Evolutionary conservation across 2,888 invertebrate species (phyloP).

Genomic region (Phaonia tiefii): DNA sequence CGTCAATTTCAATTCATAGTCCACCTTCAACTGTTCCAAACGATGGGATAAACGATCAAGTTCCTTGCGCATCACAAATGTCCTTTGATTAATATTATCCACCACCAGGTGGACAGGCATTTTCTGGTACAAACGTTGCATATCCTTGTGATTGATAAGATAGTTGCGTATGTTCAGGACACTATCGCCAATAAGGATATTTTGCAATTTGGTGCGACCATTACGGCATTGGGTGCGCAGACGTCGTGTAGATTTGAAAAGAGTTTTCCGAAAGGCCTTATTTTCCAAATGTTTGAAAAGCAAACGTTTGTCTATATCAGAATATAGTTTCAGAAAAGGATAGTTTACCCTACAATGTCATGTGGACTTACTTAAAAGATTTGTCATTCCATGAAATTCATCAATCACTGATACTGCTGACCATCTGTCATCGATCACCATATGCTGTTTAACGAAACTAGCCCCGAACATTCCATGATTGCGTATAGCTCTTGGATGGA

Average conservation of each 20-base stretch:
- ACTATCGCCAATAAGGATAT: constrained; percentile 72
- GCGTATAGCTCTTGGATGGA: constrained; percentile 74
- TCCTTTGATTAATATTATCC: constrained; percentile 79
- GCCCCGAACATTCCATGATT: constrained; percentile 78
- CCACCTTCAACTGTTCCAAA: constrained; percentile 71
- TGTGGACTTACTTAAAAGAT: constrained; percentile 74
- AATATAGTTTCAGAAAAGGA: neutral
- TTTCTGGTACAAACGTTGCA: constrained; percentile 77
- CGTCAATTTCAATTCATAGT: constrained; percentile 74
- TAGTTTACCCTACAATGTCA: too few species aligned
- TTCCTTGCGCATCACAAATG: constrained; percentile 79
- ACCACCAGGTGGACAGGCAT: constrained; percentile 77
- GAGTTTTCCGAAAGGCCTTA: constrained; percentile 72
- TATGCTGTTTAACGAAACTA: constrained; percentile 75
- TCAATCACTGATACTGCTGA: constrained; percentile 74
- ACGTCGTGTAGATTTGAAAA: constrained; percentile 57
- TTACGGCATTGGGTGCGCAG: constrained; percentile 76
- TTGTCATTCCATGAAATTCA: constrained; percentile 76
- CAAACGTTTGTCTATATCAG: constrained; percentile 72
- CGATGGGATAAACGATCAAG: constrained; percentile 76
- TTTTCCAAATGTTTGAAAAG: constrained; percentile 73
- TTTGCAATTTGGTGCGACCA: constrained; percentile 76
- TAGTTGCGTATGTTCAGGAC: constrained; percentile 75
- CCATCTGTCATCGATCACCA: constrained; percentile 78
- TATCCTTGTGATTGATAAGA: constrained; percentile 76